Evolutionary conservation across 2,113 vertebrate genomes (phyloP).

Genomic region (Coturnix japonica): DNA sequence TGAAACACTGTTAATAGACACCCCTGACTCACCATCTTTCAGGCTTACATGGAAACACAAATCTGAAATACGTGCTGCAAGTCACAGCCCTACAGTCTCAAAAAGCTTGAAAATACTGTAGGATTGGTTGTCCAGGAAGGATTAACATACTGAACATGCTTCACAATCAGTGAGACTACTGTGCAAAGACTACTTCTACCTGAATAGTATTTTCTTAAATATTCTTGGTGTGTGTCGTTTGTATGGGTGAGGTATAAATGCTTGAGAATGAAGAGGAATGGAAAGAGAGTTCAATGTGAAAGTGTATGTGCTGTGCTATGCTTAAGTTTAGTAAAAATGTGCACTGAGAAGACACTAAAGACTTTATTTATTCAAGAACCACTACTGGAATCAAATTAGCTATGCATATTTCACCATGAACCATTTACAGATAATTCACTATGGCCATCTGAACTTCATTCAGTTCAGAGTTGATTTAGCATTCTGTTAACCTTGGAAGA

Average conservation of each 20-base stretch:
- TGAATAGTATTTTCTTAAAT: background rate
- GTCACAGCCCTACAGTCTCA: background rate
- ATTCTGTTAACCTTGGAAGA: constrained; percentile 67
- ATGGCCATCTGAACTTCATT: constrained; percentile 53
- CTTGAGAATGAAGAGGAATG: background rate
- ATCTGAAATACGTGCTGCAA: background rate
- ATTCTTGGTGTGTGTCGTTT: background rate
- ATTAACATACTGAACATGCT: background rate
- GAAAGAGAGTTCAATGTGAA: background rate
- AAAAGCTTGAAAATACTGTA: background rate
- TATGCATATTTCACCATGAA: constrained; percentile 35
- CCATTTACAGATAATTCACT: constrained; percentile 56
- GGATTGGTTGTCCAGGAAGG: background rate
- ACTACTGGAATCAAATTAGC: background rate
- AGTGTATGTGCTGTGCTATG: background rate
- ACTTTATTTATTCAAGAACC: constrained; percentile 15
- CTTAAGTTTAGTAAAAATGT: background rate
- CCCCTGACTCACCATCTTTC: background rate
- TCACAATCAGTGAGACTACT: background rate
- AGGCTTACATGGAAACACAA: background rate
- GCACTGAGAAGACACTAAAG: background rate
- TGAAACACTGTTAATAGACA: background rate
- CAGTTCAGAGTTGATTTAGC: constrained; percentile 61
- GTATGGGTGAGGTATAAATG: background rate
- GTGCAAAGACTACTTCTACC: background rate